Conservation (phyloP, 2,888 invertebrate species). For the Thecocarcelia acutangulata region DNA sequence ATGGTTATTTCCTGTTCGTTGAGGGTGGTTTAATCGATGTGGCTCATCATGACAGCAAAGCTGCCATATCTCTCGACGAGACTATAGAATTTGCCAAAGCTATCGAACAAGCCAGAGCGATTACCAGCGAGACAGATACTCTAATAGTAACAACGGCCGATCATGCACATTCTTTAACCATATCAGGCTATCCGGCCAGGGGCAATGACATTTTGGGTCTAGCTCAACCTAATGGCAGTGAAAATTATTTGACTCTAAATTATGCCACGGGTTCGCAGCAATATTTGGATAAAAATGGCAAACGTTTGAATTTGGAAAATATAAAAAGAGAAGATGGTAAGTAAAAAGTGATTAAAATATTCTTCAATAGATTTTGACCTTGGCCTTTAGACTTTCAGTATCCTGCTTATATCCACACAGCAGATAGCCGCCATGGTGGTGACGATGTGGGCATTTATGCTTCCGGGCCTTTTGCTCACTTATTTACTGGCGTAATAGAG, state of each 20-base stretch:
- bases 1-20: too few relatives aligned
- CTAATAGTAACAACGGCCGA: slow-evolving; percentile 90
- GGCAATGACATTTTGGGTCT: slow-evolving; percentile 83
- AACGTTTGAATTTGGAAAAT: too few relatives aligned
- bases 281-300: slow-evolving; percentile 72
- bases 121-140: slow-evolving; percentile 86
- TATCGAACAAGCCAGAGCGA: too few relatives aligned
- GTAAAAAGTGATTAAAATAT: too few relatives aligned
- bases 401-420: slow-evolving; percentile 72
- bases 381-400: slow-evolving; percentile 39
- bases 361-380: too few relatives aligned
- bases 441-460: too few relatives aligned
- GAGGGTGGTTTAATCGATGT: slow-evolving; percentile 88
- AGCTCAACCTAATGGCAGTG: slow-evolving; percentile 73
- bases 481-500: too few relatives aligned
- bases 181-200: too few relatives aligned
- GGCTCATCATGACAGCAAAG: slow-evolving; percentile 87
- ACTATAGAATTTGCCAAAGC: too few relatives aligned
- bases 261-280: slow-evolving; percentile 84
- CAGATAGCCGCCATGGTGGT: slow-evolving; percentile 85
- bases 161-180: too few relatives aligned
- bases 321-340: slow-evolving; percentile 45
- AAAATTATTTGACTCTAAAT: too few relatives aligned
- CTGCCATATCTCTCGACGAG: slow-evolving; percentile 88
- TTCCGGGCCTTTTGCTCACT: too few relatives aligned